phyloP scores from a whole-genome alignment of 1,140 invertebrate genomes.

The Antheraea mylitta region DNA sequence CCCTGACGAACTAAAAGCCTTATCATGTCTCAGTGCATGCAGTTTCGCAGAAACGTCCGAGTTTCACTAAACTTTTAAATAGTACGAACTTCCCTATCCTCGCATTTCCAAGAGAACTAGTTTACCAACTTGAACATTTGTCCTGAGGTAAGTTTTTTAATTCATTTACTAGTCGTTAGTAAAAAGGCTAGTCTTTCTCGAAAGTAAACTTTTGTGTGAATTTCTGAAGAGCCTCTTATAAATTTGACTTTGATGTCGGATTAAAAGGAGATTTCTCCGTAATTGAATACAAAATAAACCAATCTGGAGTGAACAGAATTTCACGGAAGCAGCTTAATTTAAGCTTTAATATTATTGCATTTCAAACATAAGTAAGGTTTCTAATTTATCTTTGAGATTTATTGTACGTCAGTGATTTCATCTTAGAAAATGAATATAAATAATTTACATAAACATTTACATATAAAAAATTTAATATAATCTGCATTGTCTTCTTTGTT shows the following conservation, averaged over 20 bases:
- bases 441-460: no score
- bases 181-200: neutral
- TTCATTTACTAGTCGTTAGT: neutral
- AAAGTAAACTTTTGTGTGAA: neutral
- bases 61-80: slow-evolving; percentile 8
- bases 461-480: no score
- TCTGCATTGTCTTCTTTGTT: no score
- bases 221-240: neutral
- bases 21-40: neutral
- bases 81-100: neutral
- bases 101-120: neutral
- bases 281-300: neutral
- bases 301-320: neutral
- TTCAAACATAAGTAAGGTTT: neutral
- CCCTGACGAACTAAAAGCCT: slow-evolving; percentile 5
- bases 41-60: neutral
- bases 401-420: neutral
- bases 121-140: neutral
- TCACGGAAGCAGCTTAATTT: neutral
- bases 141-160: neutral
- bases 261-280: neutral
- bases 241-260: slow-evolving; percentile 7
- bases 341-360: neutral
- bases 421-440: no score
- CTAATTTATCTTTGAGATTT: neutral